Base-by-base conservation (phyloP, 2,888 invertebrate genomes). In the Rhagonycha lutea region DNA sequence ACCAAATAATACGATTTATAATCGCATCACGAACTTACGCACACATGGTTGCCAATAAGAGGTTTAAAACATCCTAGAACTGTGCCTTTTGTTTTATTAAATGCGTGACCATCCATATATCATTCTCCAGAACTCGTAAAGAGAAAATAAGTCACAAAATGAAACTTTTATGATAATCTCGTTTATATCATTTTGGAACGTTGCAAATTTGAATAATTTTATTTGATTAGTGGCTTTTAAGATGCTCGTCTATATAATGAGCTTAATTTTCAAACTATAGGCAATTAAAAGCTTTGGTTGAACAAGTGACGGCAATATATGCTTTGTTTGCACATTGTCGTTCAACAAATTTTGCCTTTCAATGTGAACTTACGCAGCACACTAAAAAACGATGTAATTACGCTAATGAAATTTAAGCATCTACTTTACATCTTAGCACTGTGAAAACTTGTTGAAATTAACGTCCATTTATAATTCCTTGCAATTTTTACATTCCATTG, bases 21-120 rank as follows among this genome's bases (percentile, higher is more conserved):
- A 73, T 61, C 73, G 63, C 71, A 74, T 76, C 73, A 73, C 76
- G 73, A 76, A 47, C 61, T 24, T 74, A 70, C 70, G 73, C 73
- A 71, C 73, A 73, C 60, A 74, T 74, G 76, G 72, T 73, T 70
- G 67, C 72, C 76, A 73, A 76, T 76, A 70, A 76, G 67, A 73
- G 72, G 69, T 65, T 72, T 69, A 26, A 69, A 70, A 76, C 67
- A 72, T 76, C 72, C 70, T 14, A 14, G 73, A 29, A 60, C 47
- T 47, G 14, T 72, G 61, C 69, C 70, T 29, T 72, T 75, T 69
- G 68, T 65, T 70, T 73, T 76, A 76, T 74, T 74, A 74, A 74
- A 74, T 67, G 70, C 74, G 74, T 74, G 74, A 74, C 70, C 67
- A 23, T 60, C 69, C 32, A 75, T 75, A 71, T 28, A 68, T 75